phyloP scores from a whole-genome alignment of 2,888 invertebrate genomes.

The Apotomis capreana region DNA sequence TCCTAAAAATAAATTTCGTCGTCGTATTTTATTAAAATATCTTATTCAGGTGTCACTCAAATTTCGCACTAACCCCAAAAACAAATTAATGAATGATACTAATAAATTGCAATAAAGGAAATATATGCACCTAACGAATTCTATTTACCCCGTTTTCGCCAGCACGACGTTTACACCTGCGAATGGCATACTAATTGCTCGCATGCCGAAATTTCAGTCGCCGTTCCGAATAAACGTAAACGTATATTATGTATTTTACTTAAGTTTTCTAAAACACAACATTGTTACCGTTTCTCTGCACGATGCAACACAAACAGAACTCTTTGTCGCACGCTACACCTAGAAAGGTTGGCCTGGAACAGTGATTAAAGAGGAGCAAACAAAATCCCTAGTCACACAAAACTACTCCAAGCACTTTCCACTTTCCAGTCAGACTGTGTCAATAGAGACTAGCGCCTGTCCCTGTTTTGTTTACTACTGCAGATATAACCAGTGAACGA shows the following conservation, averaged over 20 bases:
- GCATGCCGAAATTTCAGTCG: not conserved
- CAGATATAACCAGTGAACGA: conserved; percentile 29
- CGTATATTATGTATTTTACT: conserved; percentile 36
- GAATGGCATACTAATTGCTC: conserved; percentile 1
- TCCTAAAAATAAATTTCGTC: too few relatives aligned
- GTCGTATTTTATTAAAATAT: too few relatives aligned
- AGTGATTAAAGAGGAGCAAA: conserved; percentile 35
- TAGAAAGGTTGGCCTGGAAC: conserved; percentile 16
- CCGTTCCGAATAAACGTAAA: conserved; percentile 1
- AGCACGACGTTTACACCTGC: too few relatives aligned
- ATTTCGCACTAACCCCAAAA: too few relatives aligned
- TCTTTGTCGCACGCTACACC: conserved; percentile 22
- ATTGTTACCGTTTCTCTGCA: conserved; percentile 19
- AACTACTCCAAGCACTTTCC: conserved; percentile 45
- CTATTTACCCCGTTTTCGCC: too few relatives aligned
- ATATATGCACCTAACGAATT: too few relatives aligned
- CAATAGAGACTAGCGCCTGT: conserved; percentile 46
- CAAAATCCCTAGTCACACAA: conserved; percentile 27
- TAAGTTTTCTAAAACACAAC: conserved; percentile 40
- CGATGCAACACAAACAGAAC: conserved; percentile 8
- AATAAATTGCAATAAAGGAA: too few relatives aligned
- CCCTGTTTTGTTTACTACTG: conserved; percentile 16
- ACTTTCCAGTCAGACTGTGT: conserved; percentile 42
- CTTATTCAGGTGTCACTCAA: too few relatives aligned
- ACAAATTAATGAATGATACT: too few relatives aligned